Conservation (phyloP, 2,113 vertebrate species). For the Redunca redunca region DNA sequence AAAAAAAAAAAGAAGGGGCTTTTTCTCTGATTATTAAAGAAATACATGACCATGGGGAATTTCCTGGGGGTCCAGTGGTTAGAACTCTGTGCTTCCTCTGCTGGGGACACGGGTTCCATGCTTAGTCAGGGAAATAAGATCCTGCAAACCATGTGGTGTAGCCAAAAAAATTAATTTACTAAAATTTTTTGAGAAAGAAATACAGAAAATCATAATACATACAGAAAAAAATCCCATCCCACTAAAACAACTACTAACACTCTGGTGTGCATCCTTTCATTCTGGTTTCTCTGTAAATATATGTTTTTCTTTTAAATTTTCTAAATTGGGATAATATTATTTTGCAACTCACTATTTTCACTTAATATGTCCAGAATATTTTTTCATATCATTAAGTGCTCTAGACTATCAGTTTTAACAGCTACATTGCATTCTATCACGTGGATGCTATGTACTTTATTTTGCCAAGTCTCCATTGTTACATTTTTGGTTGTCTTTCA, state of each 20-base stretch:
- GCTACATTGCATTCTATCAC: not conserved
- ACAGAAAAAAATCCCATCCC: not conserved
- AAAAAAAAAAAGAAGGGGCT: not conserved
- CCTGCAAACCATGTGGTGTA: not conserved
- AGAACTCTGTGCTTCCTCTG: not conserved
- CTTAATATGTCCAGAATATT: not conserved
- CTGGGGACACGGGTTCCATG: not conserved
- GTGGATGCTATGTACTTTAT: not conserved
- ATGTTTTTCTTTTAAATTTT: not conserved
- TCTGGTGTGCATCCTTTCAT: not conserved
- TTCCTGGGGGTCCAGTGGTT: not conserved
- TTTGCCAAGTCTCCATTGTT: not conserved
- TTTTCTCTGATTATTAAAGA: conserved; percentile 6
- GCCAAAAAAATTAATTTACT: not conserved
- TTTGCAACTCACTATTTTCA: not conserved
- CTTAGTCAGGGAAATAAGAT: not conserved
- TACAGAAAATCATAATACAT: not conserved
- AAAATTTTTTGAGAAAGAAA: not conserved
- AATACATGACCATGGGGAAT: not conserved
- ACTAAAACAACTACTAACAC: not conserved
- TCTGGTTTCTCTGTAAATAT: conserved; percentile 13
- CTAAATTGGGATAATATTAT: not conserved
- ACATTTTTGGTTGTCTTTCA: not conserved
- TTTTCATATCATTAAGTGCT: not conserved
- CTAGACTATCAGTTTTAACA: not conserved